These are phyloP conservation scores for Eublepharis macularius DNA, from an alignment of 2,113 vertebrate genomes.

Conservation along the genomic window DNA sequence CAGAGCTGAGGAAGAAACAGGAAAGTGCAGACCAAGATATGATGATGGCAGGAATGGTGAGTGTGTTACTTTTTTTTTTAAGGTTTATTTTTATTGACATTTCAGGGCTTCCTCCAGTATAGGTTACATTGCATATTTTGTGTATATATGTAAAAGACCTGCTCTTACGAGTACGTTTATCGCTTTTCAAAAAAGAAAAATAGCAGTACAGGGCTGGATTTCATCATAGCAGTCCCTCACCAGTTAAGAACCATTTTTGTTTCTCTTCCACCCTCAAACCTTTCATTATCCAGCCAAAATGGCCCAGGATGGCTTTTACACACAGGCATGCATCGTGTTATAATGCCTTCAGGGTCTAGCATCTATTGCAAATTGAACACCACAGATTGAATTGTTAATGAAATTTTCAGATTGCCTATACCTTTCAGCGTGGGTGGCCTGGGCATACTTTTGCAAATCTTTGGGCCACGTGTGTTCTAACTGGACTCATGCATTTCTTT, in stretches of 20 bases:
- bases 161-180: background rate
- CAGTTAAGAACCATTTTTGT: background rate
- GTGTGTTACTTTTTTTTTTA: background rate
- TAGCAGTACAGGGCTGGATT: background rate
- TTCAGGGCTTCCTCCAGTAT: background rate
- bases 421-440: background rate
- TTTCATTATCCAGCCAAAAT: background rate
- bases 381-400: background rate
- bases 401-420: background rate
- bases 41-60: slow-evolving; percentile 94
- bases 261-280: background rate
- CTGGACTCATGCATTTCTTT: background rate
- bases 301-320: background rate
- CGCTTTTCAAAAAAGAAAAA: background rate
- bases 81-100: background rate
- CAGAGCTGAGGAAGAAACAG: slow-evolving; percentile 84
- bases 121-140: background rate
- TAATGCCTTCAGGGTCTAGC: background rate
- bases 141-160: background rate
- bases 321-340: background rate
- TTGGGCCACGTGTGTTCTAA: background rate
- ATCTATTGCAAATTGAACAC: background rate
- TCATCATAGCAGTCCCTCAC: background rate
- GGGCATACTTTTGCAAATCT: background rate
- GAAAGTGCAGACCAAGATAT: slow-evolving; percentile 87